Evolutionary conservation across 2,797 vertebrate genomes (phyloP).

Genomic region (Enteromius argenteus): DNA sequence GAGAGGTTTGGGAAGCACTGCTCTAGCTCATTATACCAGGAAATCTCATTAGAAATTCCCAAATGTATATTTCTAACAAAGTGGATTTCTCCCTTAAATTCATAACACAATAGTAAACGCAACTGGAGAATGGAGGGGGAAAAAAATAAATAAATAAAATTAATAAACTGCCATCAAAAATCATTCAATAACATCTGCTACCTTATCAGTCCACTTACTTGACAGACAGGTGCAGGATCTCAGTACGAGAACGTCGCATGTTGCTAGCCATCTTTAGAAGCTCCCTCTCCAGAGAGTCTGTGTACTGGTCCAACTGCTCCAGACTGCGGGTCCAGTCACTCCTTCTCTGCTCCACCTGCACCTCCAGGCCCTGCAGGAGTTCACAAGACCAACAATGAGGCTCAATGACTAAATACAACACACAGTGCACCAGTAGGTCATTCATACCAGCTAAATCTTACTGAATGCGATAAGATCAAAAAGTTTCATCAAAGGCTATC

Average conservation of each 20-base stretch:
- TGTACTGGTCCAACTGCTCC: constrained; percentile 83
- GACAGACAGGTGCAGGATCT: constrained; percentile 85
- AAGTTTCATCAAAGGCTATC: not conserved
- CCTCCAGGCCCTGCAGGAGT: constrained; percentile 48
- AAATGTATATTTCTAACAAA: not conserved
- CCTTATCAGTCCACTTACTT: constrained; percentile 76
- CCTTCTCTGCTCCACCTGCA: constrained; percentile 77
- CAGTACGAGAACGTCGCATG: constrained; percentile 84
- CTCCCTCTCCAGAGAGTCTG: constrained; percentile 84
- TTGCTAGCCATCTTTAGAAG: constrained; percentile 84
- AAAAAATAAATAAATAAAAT: not conserved
- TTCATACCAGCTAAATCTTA: not conserved
- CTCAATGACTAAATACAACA: not conserved
- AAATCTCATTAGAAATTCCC: not conserved
- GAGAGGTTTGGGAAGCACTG: too few species aligned
- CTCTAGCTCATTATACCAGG: too few species aligned
- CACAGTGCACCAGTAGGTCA: not conserved
- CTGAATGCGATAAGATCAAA: not conserved
- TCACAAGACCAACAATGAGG: constrained; percentile 12
- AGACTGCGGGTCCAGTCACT: constrained; percentile 81
- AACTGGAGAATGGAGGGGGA: not conserved
- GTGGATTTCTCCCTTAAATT: not conserved
- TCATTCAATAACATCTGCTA: not conserved
- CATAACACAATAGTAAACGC: not conserved
- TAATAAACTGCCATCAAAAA: not conserved